Conservation (phyloP, 1,140 invertebrate genomes). For the Temnothorax nylanderi region DNA sequence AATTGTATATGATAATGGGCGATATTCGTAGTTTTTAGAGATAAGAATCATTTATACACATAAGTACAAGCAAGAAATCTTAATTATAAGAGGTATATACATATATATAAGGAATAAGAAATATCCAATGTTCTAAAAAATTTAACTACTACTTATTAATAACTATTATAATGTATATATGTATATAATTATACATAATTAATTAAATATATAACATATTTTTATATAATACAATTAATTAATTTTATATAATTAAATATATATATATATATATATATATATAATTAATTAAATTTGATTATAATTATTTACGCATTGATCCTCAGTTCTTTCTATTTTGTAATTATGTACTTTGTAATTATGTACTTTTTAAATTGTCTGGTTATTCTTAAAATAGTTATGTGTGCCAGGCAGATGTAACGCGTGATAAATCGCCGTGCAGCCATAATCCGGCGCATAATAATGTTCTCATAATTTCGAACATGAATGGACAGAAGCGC, state of each 20-base stretch:
- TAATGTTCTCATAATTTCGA: constrained; percentile 52
- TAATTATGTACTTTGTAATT: not conserved
- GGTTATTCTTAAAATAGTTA: not conserved
- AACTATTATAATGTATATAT: no score
- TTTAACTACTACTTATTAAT: not conserved
- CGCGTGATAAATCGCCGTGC: constrained; percentile 35
- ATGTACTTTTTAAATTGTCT: not conserved
- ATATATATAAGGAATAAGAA: not conserved
- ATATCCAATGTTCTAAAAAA: not conserved
- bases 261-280: no score
- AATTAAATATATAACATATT: no score
- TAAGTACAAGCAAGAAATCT: not conserved
- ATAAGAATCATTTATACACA: not conserved
- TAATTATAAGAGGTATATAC: not conserved
- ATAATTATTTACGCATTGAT: not conserved
- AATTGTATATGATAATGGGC: not conserved
- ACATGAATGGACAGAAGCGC: constrained; percentile 44
- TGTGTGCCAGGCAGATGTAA: not conserved
- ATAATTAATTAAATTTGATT: not conserved
- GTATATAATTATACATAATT: not conserved
- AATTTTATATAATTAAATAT: not conserved
- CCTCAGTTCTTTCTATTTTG: not conserved
- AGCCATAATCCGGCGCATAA: constrained; percentile 32
- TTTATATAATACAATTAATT: no score
- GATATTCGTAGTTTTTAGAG: not conserved